Conservation (phyloP, 2,888 invertebrate species). For the Apeira syringaria region DNA sequence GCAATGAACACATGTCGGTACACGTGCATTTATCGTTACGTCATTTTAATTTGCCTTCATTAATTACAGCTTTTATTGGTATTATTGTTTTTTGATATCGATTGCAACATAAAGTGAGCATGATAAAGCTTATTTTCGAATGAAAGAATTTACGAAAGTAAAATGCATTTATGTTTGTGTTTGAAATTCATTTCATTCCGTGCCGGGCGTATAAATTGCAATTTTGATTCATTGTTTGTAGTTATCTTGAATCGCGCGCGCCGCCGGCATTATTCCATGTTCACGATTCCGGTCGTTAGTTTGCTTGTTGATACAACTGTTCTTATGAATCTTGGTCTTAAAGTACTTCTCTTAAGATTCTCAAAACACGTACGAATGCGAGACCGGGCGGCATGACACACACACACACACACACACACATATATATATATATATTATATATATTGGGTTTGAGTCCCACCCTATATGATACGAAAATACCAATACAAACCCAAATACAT, state of each 20-base stretch:
- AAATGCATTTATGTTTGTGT: constrained; percentile 13
- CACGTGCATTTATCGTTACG: constrained; percentile 12
- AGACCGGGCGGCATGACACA: no score
- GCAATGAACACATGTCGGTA: constrained; percentile 4
- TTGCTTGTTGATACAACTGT: not conserved
- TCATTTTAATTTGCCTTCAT: constrained; percentile 6
- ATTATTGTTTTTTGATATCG: not conserved
- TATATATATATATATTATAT: no score
- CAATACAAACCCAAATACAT: no score
- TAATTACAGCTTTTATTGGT: constrained; percentile 1
- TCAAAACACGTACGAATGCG: no score
- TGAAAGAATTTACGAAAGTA: not conserved
- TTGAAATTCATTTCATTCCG: constrained; percentile 17
- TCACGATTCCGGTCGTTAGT: constrained; percentile 2
- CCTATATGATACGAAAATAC: no score
- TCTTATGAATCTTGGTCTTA: not conserved
- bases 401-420: no score
- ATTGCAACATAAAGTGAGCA: not conserved
- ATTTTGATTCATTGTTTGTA: constrained; percentile 38
- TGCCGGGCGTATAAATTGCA: constrained; percentile 21
- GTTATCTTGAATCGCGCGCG: no score
- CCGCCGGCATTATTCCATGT: not conserved
- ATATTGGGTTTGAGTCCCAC: no score
- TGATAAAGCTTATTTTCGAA: constrained; percentile 8
- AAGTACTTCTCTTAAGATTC: no score